Evolutionary conservation across 2,888 invertebrate genomes (phyloP).

Genomic region (Hypercompe scribonia): DNA sequence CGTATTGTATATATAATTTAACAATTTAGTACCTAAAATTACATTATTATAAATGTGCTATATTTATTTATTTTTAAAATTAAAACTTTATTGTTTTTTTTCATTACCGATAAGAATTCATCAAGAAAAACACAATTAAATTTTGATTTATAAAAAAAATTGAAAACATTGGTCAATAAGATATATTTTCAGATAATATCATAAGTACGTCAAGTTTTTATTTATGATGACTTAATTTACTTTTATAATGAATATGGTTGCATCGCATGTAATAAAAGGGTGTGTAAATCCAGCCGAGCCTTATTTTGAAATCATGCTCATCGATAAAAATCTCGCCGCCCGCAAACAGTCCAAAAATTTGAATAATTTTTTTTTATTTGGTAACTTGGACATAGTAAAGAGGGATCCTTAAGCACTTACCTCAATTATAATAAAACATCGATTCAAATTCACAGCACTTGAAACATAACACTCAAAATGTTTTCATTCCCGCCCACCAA

Average conservation of each 20-base stretch:
- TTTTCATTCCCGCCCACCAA: constrained; percentile 38
- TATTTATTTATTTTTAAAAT: not conserved
- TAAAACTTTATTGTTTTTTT: too few relatives aligned
- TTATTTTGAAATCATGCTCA: constrained; percentile 5
- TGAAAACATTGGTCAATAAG: not conserved
- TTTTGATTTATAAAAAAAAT: not conserved
- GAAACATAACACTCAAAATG: constrained; percentile 41
- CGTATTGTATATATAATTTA: too few relatives aligned
- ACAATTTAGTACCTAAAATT: too few relatives aligned
- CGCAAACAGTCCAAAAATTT: not conserved
- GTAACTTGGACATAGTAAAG: not conserved
- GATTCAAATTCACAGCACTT: constrained; percentile 42
- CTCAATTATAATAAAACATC: constrained; percentile 25
- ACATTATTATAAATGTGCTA: too few relatives aligned
- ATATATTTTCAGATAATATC: not conserved
- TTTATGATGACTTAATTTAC: constrained; percentile 41
- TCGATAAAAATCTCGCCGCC: not conserved
- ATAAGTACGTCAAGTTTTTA: constrained; percentile 5
- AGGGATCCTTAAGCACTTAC: constrained; percentile 14
- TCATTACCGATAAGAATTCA: not conserved
- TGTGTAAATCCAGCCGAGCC: constrained; percentile 33
- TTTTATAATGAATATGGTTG: constrained; percentile 28
- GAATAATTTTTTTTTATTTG: not conserved
- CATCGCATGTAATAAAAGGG: constrained; percentile 42
- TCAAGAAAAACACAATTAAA: not conserved